Evolutionary conservation across 2,797 vertebrate genomes (phyloP).

Genomic region (Tenualosa ilisha): DNA sequence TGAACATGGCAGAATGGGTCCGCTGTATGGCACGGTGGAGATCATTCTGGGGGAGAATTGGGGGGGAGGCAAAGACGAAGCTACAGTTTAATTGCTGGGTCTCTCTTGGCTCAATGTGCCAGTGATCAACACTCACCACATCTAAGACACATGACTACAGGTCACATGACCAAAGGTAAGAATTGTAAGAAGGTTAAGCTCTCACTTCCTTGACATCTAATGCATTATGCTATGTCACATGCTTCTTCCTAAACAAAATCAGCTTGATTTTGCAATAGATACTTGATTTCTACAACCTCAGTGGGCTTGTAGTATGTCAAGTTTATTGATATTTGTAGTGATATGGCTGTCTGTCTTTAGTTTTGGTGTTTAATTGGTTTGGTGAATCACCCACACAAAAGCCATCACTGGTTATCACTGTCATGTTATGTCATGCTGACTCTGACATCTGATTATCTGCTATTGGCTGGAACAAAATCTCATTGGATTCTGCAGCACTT

Average conservation of each 20-base stretch:
- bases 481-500: background rate
- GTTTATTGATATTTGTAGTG: background rate
- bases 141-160: background rate
- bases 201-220: background rate
- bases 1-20: background rate
- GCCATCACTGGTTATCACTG: background rate
- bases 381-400: background rate
- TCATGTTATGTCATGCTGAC: background rate
- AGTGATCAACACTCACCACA: background rate
- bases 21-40: background rate
- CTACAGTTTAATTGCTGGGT: background rate
- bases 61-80: background rate
- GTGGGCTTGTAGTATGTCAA: background rate
- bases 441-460: background rate
- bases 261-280: background rate
- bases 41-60: conserved; percentile 65
- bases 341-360: background rate
- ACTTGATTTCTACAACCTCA: background rate
- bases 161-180: background rate
- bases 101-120: background rate
- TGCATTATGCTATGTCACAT: background rate
- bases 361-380: background rate
- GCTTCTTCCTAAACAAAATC: background rate
- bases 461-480: background rate
- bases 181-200: background rate